Percentiles rank a stretch among this genome's conserved stretches.
Evolutionary conservation across 2,888 invertebrate species (phyloP).

Genomic region (Nipponacmea schrenckii): DNA sequence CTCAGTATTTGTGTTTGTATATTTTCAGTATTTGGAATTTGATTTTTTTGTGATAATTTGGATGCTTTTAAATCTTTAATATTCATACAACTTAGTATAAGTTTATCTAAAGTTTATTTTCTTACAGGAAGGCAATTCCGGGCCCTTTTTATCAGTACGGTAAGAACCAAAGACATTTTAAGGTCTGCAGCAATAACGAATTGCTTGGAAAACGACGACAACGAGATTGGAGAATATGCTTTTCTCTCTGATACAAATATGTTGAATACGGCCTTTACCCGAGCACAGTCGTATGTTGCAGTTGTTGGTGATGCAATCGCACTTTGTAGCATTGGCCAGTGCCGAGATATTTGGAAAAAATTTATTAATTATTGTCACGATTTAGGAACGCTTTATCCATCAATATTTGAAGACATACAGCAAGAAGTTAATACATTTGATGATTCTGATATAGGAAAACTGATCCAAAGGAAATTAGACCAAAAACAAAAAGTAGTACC

Average conservation of each 20-base stretch:
- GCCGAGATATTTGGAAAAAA: slow-evolving; percentile 54
- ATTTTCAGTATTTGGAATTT: no score
- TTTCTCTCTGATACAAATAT: slow-evolving; percentile 62
- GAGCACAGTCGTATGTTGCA: slow-evolving; percentile 61
- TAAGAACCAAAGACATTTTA: slow-evolving; percentile 53
- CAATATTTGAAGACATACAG: not conserved
- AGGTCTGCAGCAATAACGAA: slow-evolving; percentile 32
- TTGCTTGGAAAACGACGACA: slow-evolving; percentile 41
- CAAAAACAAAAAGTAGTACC: not conserved
- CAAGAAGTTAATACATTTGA: not conserved
- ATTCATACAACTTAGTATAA: no score
- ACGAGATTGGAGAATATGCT: slow-evolving; percentile 55
- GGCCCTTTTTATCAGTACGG: slow-evolving; percentile 61
- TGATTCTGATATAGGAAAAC: not conserved
- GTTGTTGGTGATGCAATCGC: slow-evolving; percentile 62
- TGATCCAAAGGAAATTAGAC: not conserved
- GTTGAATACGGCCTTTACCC: slow-evolving; percentile 63
- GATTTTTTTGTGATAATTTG: no score
- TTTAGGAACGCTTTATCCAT: slow-evolving; percentile 56
- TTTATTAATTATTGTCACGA: slow-evolving; percentile 61
- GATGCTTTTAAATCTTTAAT: no score
- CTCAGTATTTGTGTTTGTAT: no score
- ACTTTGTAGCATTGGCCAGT: slow-evolving; percentile 61
- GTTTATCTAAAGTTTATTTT: slow-evolving; percentile 1
- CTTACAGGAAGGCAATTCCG: slow-evolving; percentile 62